Percentiles rank a stretch among this genome's conserved stretches.
Evolutionary conservation across 2,113 vertebrate genomes (phyloP).

Genomic region (Holacanthus passer): DNA sequence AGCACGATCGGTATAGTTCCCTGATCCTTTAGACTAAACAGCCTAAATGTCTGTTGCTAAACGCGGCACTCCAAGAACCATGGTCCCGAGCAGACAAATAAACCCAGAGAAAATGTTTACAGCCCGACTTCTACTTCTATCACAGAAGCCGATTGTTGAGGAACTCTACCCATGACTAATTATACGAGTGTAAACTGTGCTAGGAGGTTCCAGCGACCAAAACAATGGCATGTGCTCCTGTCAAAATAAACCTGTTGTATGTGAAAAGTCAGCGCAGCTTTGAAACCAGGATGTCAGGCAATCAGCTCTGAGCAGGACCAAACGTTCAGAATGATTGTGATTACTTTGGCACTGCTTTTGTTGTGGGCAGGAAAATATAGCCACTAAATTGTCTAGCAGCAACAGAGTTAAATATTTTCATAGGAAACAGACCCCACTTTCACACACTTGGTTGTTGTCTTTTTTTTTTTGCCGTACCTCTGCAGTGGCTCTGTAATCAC

Average conservation of each 20-base stretch:
- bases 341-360: conserved; percentile 54
- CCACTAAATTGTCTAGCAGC: conserved; percentile 31
- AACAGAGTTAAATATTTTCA: conserved; percentile 42
- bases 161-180: conserved; percentile 66
- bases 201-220: conserved; percentile 35
- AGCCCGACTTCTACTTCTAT: conserved; percentile 43
- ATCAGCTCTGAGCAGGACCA: conserved; percentile 44
- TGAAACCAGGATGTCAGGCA: conserved; percentile 67
- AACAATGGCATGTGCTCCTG: conserved; percentile 51
- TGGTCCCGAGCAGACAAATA: conserved; percentile 64
- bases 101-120: conserved; percentile 70
- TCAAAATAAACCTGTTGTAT: conserved; percentile 67
- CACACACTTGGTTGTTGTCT: conserved; percentile 52
- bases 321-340: conserved; percentile 43
- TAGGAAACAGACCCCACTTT: conserved; percentile 46
- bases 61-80: conserved; percentile 27
- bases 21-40: conserved; percentile 75
- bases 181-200: conserved; percentile 60
- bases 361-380: conserved; percentile 50
- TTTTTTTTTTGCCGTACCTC: conserved; percentile 36
- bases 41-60: conserved; percentile 49
- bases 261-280: conserved; percentile 55
- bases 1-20: conserved; percentile 26
- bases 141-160: conserved; percentile 59
- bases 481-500: conserved; percentile 68